Evolutionary conservation across 2,888 invertebrate genomes (phyloP).

Genomic region (Camponotus fellah): DNA sequence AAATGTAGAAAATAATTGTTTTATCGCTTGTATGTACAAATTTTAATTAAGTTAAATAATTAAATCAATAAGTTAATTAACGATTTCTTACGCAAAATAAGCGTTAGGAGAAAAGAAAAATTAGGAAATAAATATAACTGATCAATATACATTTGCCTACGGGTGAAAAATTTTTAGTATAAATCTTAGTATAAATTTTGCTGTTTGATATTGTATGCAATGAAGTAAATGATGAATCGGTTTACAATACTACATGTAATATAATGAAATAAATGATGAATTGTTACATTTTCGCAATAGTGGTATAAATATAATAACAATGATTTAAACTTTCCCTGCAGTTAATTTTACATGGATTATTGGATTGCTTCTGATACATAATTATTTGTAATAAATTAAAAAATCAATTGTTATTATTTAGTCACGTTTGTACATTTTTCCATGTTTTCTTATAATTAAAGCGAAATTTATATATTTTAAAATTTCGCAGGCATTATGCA

Average conservation of each 20-base stretch:
- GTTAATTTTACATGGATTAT: neutral
- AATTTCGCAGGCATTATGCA: too few relatives aligned
- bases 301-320: neutral
- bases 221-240: neutral
- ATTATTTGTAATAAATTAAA: neutral
- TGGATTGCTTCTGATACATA: neutral
- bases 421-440: neutral
- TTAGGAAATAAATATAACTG: neutral
- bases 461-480: neutral
- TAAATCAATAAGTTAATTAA: neutral
- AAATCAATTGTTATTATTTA: neutral
- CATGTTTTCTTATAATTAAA: neutral
- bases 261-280: neutral
- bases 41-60: conserved; percentile 9
- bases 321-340: neutral
- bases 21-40: neutral
- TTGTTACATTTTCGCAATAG: neutral
- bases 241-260: neutral
- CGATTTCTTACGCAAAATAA: neutral
- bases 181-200: conserved; percentile 1
- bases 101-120: neutral
- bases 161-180: neutral
- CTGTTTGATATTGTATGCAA: neutral
- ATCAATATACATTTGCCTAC: too few relatives aligned
- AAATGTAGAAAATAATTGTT: neutral